These are phyloP conservation scores for Drosophila saltans DNA, from an alignment of 1,140 invertebrate genomes.

Conservation along the genomic window DNA sequence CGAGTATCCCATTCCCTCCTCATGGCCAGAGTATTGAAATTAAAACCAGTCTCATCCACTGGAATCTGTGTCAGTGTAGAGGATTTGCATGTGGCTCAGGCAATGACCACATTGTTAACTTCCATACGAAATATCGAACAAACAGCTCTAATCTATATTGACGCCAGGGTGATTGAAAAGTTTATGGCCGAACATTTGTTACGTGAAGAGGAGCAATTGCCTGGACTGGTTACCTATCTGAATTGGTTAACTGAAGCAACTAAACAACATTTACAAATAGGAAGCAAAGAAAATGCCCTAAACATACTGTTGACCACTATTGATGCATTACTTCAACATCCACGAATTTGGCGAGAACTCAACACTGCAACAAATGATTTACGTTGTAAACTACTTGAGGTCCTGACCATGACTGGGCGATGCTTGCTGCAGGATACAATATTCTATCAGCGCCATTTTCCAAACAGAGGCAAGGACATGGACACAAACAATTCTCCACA, in stretches of 20 bases:
- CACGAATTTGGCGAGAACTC: slow-evolving; percentile 65
- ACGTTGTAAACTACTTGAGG: slow-evolving; percentile 58
- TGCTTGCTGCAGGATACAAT: slow-evolving; percentile 68
- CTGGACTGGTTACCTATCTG: slow-evolving; percentile 51
- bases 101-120: slow-evolving; percentile 60
- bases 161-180: slow-evolving; percentile 74
- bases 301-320: slow-evolving; percentile 51
- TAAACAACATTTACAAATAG: slow-evolving; percentile 33
- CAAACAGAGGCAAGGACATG: slow-evolving; percentile 24
- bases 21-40: slow-evolving; percentile 46
- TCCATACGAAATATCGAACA: slow-evolving; percentile 59
- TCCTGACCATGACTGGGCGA: slow-evolving; percentile 49
- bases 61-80: slow-evolving; percentile 8
- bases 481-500: slow-evolving; percentile 46
- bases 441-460: slow-evolving; percentile 74
- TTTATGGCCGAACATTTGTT: slow-evolving; percentile 76
- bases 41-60: neutral
- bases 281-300: slow-evolving; percentile 39
- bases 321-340: slow-evolving; percentile 64
- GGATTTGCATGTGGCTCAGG: slow-evolving; percentile 59
- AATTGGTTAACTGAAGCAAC: slow-evolving; percentile 38
- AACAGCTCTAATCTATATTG: slow-evolving; percentile 76
- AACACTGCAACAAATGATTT: slow-evolving; percentile 48
- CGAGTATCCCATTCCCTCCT: slow-evolving; percentile 66
- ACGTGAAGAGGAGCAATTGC: slow-evolving; percentile 56